Conservation (phyloP, 2,797 vertebrate species). For the Sphenopsis melanotis region DNA sequence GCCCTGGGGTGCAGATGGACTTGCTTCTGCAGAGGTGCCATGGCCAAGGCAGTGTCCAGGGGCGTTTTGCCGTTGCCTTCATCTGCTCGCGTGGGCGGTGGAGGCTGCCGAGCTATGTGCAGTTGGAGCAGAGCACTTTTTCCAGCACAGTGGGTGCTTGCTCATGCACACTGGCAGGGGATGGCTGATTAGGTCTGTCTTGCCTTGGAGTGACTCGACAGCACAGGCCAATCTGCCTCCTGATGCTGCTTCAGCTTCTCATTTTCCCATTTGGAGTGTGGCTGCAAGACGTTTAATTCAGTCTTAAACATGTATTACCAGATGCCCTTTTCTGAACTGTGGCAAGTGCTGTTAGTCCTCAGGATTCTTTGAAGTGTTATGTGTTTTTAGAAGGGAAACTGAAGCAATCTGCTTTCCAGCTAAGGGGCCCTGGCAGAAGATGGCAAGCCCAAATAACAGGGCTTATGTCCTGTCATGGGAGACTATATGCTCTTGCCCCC, state of each 20-base stretch:
- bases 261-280: neutral
- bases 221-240: constrained; percentile 41
- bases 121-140: neutral
- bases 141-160: constrained; percentile 54
- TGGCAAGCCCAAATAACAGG: neutral
- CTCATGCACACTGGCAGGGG: constrained; percentile 32
- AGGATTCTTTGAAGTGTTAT: neutral
- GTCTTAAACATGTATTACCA: neutral
- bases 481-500: neutral
- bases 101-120: neutral
- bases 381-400: neutral
- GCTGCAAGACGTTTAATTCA: neutral
- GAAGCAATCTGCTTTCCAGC: neutral
- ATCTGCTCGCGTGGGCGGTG: accelerated
- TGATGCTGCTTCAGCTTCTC: neutral
- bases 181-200: constrained; percentile 53
- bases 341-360: neutral
- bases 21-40: accelerated
- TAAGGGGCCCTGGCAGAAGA: neutral
- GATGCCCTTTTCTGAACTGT: neutral
- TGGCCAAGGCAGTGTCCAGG: neutral
- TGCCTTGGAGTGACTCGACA: neutral
- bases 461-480: neutral
- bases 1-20: neutral
- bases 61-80: neutral